Conservation (phyloP, 2,113 vertebrate species). For the zebrafish (Danio rerio) region GRCz12tu NC_133188.1:26941001-26941500, state of each 20-base stretch:
- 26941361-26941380: neutral
- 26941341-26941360: neutral
- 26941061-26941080: neutral
- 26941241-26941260: neutral
- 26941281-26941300: neutral
- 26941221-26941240: neutral
- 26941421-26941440: neutral
- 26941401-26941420: constrained; percentile 13
- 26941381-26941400: neutral
- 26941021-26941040: neutral
- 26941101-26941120: neutral
- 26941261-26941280: neutral
- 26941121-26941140: neutral
- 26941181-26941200: neutral
- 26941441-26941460: constrained; percentile 46
- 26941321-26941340: neutral
- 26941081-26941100: constrained; percentile 20
- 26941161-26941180: neutral
- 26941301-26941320: neutral
- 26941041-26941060: neutral
- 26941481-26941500: constrained; percentile 29
- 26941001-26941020: neutral
- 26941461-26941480: constrained; percentile 61
- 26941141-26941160: neutral
- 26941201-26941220: neutral